Evolutionary conservation across 2,797 vertebrate species (phyloP).

Genomic region (Choloepus didactylus): DNA sequence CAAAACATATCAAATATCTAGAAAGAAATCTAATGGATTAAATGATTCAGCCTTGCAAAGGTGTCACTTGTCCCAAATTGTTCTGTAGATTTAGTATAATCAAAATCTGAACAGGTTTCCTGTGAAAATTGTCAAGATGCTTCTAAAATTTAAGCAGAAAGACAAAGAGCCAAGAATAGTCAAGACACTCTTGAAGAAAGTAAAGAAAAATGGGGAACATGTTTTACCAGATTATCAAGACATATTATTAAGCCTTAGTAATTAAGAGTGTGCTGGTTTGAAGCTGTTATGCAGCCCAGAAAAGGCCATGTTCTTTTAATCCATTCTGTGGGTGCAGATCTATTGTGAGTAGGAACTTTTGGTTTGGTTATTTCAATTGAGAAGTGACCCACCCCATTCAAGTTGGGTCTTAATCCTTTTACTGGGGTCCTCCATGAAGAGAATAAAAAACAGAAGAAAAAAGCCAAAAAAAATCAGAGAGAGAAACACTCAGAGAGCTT

Average conservation of each 20-base stretch:
- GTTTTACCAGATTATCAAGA: neutral
- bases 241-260: neutral
- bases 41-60: neutral
- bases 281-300: too few species aligned
- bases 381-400: too few species aligned
- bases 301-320: too few species aligned
- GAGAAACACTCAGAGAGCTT: too few species aligned
- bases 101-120: neutral
- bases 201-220: neutral
- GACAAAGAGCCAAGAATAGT: neutral
- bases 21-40: neutral
- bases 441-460: too few species aligned
- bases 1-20: neutral
- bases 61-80: neutral
- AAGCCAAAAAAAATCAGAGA: too few species aligned
- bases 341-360: too few species aligned
- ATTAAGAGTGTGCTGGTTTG: neutral
- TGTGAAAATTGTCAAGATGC: neutral
- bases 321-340: too few species aligned
- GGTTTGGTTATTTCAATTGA: too few species aligned
- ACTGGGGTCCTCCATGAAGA: too few species aligned
- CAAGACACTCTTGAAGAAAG: neutral
- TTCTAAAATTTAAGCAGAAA: neutral
- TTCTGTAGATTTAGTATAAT: neutral
- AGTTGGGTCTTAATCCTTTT: too few species aligned